A percentile compares a stretch with the other conserved stretches of the same genome.
These are phyloP conservation scores for Anas bahamensis DNA, from an alignment of 2,797 vertebrate species.

Conservation along the genomic window DNA sequence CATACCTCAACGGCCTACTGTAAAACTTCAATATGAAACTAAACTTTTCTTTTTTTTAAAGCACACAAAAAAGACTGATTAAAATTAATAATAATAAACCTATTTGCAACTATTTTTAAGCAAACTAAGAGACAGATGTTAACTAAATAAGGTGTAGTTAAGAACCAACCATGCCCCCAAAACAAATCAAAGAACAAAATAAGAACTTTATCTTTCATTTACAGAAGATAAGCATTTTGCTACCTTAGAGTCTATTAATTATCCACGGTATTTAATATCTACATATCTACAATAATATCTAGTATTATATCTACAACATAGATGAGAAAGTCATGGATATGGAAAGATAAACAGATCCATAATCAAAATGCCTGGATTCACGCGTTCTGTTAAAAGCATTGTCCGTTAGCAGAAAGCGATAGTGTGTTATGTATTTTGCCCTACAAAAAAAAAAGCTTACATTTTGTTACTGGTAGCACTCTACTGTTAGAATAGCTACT, in stretches of 20 bases:
- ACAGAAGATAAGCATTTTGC: background rate
- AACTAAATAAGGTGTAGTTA: background rate
- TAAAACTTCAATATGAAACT: background rate
- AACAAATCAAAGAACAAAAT: background rate
- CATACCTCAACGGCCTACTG: background rate
- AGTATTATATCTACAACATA: background rate
- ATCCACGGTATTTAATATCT: background rate
- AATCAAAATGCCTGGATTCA: background rate
- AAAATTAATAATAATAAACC: background rate
- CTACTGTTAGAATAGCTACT: background rate
- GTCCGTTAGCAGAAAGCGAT: background rate
- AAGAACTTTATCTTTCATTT: background rate
- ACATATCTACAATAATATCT: too few relatives aligned
- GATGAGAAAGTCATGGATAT: background rate
- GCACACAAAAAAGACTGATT: background rate
- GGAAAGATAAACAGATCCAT: background rate
- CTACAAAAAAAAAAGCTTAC: background rate
- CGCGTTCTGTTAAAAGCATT: background rate
- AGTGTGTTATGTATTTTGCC: fast-evolving
- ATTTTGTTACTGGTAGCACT: background rate
- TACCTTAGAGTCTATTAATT: background rate
- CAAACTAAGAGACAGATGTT: background rate
- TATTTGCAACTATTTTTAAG: background rate
- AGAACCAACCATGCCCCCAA: background rate
- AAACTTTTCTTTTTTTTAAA: background rate